These are phyloP conservation scores for Dolichopus griseipennis DNA, from an alignment of 2,888 invertebrate genomes.

Conservation along the genomic window DNA sequence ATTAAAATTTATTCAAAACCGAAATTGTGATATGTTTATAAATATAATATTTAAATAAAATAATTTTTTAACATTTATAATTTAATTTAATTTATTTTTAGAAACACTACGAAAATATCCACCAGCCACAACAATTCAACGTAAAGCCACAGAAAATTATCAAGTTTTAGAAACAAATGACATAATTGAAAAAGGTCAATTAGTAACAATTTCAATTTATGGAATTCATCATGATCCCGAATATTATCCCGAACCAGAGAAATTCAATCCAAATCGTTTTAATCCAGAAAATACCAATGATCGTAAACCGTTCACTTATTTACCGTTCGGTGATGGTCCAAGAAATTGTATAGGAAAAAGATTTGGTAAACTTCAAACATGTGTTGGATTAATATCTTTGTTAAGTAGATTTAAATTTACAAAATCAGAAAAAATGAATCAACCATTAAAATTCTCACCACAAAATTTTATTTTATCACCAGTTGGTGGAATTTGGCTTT, in stretches of 20 bases:
- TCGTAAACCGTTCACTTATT: slow-evolving; percentile 38
- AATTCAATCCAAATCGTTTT: slow-evolving; percentile 54
- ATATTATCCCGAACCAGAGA: slow-evolving; percentile 48
- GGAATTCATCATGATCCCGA: slow-evolving; percentile 50
- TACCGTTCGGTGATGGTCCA: slow-evolving; percentile 39
- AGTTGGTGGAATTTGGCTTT: slow-evolving; percentile 10
- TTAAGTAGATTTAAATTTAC: slow-evolving; percentile 10
- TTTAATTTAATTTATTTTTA: slow-evolving; percentile 40
- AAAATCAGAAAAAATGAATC: slow-evolving; percentile 1
- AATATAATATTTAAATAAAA: not conserved
- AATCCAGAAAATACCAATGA: slow-evolving; percentile 45
- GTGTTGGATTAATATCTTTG: slow-evolving; percentile 10
- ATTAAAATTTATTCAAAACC: not conserved
- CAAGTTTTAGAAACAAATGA: slow-evolving; percentile 44
- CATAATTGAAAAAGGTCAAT: slow-evolving; percentile 42
- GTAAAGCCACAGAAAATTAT: slow-evolving; percentile 45
- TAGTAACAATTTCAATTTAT: slow-evolving; percentile 30
- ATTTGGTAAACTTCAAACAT: slow-evolving; percentile 15
- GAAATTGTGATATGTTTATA: not conserved
- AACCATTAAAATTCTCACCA: slow-evolving; percentile 12
- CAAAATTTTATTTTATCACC: slow-evolving; percentile 12
- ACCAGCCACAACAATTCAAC: slow-evolving; percentile 44
- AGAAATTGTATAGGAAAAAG: slow-evolving; percentile 35
- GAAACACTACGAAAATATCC: slow-evolving; percentile 49
- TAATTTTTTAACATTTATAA: too few relatives aligned